These are phyloP conservation scores for Rhegmatorhina hoffmannsi DNA, from an alignment of 2,113 vertebrate genomes.

Conservation along the genomic window DNA sequence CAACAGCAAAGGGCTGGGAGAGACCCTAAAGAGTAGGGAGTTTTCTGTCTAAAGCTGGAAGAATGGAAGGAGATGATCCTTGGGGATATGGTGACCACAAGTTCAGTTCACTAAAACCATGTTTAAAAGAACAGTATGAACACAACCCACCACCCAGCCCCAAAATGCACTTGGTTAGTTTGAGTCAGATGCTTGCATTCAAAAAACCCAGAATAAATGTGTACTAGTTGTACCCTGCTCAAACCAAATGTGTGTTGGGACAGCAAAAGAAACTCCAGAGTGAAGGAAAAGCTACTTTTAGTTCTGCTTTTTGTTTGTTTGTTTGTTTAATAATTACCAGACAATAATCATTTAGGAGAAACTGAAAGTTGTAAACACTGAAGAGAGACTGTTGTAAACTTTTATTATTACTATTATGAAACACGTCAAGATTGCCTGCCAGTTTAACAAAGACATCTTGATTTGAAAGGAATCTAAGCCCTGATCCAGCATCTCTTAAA, in stretches of 20 bases:
- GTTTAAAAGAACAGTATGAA: background rate
- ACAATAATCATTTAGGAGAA: background rate
- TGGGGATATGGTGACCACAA: background rate
- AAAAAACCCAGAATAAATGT: background rate
- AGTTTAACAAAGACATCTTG: background rate
- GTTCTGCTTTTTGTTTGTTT: slow-evolving; percentile 5
- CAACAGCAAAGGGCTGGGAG: background rate
- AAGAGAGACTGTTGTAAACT: background rate
- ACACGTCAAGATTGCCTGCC: background rate
- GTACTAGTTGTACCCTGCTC: background rate
- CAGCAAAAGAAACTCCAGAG: slow-evolving; percentile 4
- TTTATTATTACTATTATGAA: background rate
- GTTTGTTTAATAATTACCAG: slow-evolving; percentile 44
- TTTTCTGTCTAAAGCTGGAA: background rate
- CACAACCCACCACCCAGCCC: background rate
- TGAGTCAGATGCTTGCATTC: background rate
- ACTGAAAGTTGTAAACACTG: background rate
- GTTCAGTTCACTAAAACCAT: background rate
- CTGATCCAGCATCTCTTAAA: slow-evolving; percentile 14
- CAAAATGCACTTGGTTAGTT: slow-evolving; percentile 4
- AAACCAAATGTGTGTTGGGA: background rate
- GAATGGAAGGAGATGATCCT: background rate
- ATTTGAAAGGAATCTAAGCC: background rate
- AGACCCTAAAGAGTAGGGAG: background rate
- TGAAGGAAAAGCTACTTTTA: slow-evolving; percentile 1